Percentiles rank a stretch among this genome's conserved stretches.
Conservation (phyloP, 2,888 invertebrate species). For the Eledona agricola region DNA sequence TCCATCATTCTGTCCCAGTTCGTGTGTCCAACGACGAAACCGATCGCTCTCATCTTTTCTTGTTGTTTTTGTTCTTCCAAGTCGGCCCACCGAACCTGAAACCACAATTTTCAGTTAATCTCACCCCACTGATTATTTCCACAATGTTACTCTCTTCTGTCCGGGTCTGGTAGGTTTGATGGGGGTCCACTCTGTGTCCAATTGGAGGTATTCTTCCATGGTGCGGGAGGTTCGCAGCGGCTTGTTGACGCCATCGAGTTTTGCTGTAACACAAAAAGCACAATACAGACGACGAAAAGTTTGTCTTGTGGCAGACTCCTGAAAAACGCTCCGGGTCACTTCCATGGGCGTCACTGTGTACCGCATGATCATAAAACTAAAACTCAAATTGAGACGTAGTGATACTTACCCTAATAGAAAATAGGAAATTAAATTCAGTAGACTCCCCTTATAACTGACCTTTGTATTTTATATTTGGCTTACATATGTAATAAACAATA, state of each 20-base stretch:
- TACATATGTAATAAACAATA: too few species aligned
- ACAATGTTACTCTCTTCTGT: constrained; percentile 85
- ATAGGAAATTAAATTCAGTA: too few species aligned
- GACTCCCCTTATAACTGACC: too few species aligned
- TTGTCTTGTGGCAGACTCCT: too few species aligned
- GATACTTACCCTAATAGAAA: too few species aligned
- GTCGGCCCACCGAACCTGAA: constrained; percentile 97
- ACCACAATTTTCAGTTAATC: constrained; percentile 10
- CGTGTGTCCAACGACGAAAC: constrained; percentile 96
- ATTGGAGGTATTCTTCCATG: constrained; percentile 92
- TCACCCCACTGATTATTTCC: neutral
- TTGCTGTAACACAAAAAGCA: constrained; percentile 72
- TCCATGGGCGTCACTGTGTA: too few species aligned
- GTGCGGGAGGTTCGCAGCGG: constrained; percentile 77
- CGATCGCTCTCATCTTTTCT: constrained; percentile 92
- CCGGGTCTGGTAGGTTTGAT: constrained; percentile 71
- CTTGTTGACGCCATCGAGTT: constrained; percentile 89
- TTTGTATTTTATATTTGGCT: too few species aligned
- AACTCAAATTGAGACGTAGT: too few species aligned
- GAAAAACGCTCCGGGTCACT: too few species aligned
- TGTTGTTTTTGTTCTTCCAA: constrained; percentile 92
- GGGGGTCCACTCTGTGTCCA: constrained; percentile 79
- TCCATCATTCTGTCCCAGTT: constrained; percentile 97
- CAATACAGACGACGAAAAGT: constrained; percentile 14
- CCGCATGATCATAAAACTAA: too few species aligned